A percentile compares a stretch with the other conserved stretches of the same genome.
Conservation (phyloP, 1,140 invertebrate genomes). For the Marisa cornuarietis region DNA sequence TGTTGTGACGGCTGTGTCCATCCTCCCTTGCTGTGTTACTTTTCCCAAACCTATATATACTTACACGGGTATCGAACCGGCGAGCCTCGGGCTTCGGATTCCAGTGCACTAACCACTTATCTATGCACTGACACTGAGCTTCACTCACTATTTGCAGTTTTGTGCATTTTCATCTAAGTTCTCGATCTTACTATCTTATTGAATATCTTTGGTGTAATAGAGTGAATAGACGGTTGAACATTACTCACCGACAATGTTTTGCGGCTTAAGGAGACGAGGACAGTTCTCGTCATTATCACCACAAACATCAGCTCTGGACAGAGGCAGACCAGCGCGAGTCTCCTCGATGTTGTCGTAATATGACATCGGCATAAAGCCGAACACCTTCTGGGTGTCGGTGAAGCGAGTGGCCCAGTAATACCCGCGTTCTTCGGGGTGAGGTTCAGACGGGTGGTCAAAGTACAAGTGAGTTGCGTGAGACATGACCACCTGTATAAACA, state of each 20-base stretch:
- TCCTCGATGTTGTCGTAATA: constrained; percentile 48
- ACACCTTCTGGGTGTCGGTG: constrained; percentile 49
- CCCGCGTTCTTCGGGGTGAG: constrained; percentile 60
- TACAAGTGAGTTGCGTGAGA: constrained; percentile 58
- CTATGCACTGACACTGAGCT: too few relatives aligned
- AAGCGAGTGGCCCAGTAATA: constrained; percentile 56
- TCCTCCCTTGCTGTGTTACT: too few relatives aligned
- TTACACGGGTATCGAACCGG: too few relatives aligned
- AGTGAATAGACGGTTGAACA: too few relatives aligned
- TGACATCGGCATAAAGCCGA: constrained; percentile 48
- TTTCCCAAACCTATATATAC: too few relatives aligned
- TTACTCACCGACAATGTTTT: constrained; percentile 53
- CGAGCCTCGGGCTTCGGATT: too few relatives aligned
- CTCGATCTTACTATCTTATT: neutral
- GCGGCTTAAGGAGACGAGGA: constrained; percentile 32
- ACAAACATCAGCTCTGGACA: constrained; percentile 34
- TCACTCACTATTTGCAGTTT: too few relatives aligned
- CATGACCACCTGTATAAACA: constrained; percentile 52
- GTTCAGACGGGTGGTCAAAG: constrained; percentile 63
- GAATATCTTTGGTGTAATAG: neutral
- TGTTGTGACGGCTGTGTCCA: too few relatives aligned
- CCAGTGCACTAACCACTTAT: too few relatives aligned
- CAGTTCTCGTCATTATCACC: constrained; percentile 32
- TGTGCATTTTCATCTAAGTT: neutral
- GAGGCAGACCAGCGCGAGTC: constrained; percentile 25